phyloP scores from a whole-genome alignment of 2,888 invertebrate genomes.

The Acanthosoma haemorrhoidale region DNA sequence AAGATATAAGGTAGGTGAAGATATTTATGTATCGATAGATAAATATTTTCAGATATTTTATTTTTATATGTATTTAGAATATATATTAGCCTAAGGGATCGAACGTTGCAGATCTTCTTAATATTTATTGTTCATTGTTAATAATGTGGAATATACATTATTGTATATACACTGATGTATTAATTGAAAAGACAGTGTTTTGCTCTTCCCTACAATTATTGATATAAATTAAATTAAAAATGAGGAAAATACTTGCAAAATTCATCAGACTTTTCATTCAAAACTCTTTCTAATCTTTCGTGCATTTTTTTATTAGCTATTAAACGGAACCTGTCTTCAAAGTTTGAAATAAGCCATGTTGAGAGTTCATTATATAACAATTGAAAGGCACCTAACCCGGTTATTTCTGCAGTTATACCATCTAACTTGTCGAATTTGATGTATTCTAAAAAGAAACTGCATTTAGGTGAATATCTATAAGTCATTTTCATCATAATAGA shows the following conservation, averaged over 20 bases:
- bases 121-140: no score
- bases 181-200: no score
- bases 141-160: no score
- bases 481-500: slow-evolving; percentile 34
- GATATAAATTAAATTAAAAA: slow-evolving; percentile 13
- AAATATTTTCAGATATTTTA: no score
- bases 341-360: slow-evolving; percentile 34
- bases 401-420: slow-evolving; percentile 28
- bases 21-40: no score
- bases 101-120: no score
- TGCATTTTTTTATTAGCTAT: slow-evolving; percentile 33
- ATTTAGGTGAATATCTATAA: slow-evolving; percentile 32
- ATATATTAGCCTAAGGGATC: no score
- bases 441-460: slow-evolving; percentile 29
- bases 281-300: slow-evolving; percentile 28
- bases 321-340: slow-evolving; percentile 26
- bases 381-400: slow-evolving; percentile 35
- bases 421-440: slow-evolving; percentile 30
- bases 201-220: no score
- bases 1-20: no score
- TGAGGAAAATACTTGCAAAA: slow-evolving; percentile 33
- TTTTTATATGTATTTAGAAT: no score
- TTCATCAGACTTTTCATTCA: slow-evolving; percentile 21
- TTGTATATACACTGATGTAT: no score
- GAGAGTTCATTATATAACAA: slow-evolving; percentile 32